A percentile compares a stretch with the other conserved stretches of the same genome.
Conservation (phyloP, 2,113 vertebrate genomes). For the Heterotilapia buettikoferi region DNA sequence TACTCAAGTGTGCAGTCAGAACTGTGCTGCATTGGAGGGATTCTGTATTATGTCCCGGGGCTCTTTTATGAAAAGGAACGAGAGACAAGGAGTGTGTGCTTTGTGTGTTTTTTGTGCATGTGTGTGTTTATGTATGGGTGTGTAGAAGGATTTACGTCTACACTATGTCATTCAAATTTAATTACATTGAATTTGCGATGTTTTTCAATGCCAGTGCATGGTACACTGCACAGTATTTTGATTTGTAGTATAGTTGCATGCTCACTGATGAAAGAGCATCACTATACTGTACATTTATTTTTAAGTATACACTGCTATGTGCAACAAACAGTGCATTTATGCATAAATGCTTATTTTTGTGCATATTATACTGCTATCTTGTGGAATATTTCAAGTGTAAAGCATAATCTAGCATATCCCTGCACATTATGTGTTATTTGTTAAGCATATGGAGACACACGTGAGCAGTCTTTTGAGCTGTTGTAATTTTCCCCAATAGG, state of each 20-base stretch:
- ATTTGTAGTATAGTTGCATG: neutral
- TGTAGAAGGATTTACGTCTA: neutral
- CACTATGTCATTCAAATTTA: neutral
- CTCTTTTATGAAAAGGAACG: neutral
- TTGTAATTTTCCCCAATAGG: neutral
- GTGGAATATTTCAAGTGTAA: neutral
- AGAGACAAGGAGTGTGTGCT: neutral
- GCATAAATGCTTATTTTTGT: neutral
- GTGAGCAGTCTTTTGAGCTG: neutral
- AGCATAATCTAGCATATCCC: neutral
- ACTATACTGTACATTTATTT: neutral
- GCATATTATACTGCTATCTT: neutral
- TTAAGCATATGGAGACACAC: neutral
- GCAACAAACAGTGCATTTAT: neutral
- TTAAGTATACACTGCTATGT: neutral
- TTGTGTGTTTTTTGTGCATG: neutral
- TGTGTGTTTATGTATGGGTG: neutral
- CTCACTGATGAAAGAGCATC: neutral
- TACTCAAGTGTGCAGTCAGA: constrained; percentile 52
- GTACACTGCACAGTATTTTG: neutral
- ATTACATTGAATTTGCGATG: neutral
- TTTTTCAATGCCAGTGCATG: neutral
- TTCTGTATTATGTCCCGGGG: constrained; percentile 20
- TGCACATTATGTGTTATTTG: neutral
- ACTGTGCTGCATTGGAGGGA: constrained; percentile 44